These are phyloP conservation scores for Halictus rubicundus DNA, from an alignment of 1,140 invertebrate genomes.

Conservation along the genomic window DNA sequence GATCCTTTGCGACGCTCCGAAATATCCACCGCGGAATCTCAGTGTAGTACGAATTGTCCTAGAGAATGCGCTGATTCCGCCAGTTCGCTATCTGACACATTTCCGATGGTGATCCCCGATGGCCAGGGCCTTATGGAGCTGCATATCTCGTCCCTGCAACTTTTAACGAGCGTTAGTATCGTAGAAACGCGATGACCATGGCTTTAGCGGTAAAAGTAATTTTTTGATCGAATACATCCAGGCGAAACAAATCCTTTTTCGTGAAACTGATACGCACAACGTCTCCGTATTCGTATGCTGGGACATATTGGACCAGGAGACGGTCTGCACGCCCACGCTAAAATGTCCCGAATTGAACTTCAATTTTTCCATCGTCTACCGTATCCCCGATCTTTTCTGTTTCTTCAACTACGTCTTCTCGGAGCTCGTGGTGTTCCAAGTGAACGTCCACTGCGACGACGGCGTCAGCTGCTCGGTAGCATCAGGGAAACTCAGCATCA, in stretches of 20 bases:
- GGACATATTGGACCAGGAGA: slow-evolving; percentile 68
- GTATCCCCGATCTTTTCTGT: slow-evolving; percentile 59
- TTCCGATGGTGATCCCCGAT: slow-evolving; percentile 50
- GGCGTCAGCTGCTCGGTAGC: slow-evolving; percentile 53
- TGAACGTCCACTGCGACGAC: slow-evolving; percentile 60
- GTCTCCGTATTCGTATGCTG: slow-evolving; percentile 67
- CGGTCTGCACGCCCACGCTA: slow-evolving; percentile 54
- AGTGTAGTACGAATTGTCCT: slow-evolving; percentile 31
- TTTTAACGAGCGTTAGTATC: slow-evolving; percentile 66
- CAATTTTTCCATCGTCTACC: slow-evolving; percentile 70
- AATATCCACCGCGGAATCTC: neutral
- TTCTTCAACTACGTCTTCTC: slow-evolving; percentile 66
- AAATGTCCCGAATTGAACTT: slow-evolving; percentile 70
- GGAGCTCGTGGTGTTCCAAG: slow-evolving; percentile 66
- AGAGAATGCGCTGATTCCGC: neutral
- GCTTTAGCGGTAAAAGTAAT: too few relatives aligned
- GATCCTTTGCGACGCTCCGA: neutral
- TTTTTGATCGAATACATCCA: slow-evolving; percentile 13
- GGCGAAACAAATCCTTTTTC: slow-evolving; percentile 63
- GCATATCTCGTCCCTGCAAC: slow-evolving; percentile 66
- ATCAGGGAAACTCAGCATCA: slow-evolving; percentile 64
- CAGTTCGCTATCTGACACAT: neutral
- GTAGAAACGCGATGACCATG: neutral
- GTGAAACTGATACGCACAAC: slow-evolving; percentile 53
- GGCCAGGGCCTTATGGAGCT: slow-evolving; percentile 71